A percentile compares a stretch with the other conserved stretches of the same genome.
Conservation (phyloP, 2,888 invertebrate species). For the Apamea epomidion region DNA sequence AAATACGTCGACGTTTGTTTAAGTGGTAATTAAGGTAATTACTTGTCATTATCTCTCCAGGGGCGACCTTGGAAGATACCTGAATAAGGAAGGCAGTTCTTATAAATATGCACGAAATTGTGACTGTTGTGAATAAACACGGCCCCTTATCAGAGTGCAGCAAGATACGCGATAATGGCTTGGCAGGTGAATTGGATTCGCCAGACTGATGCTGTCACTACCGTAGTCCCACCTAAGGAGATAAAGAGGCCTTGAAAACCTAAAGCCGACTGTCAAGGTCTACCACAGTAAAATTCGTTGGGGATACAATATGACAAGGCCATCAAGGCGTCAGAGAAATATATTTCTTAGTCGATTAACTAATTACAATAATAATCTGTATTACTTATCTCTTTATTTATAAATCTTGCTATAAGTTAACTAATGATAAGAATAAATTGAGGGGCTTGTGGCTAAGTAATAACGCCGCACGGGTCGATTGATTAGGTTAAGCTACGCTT, state of each 20-base stretch:
- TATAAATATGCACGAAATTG: slow-evolving; percentile 22
- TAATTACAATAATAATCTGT: not conserved
- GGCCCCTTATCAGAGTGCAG: slow-evolving; percentile 1
- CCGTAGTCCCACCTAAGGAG: slow-evolving; percentile 10
- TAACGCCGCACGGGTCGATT: too few relatives aligned
- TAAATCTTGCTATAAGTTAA: not conserved
- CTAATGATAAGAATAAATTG: too few relatives aligned
- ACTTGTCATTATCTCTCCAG: slow-evolving; percentile 26
- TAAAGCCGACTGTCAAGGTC: not conserved
- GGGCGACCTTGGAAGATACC: slow-evolving; percentile 27
- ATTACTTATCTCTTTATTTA: not conserved
- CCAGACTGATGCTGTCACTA: slow-evolving; percentile 24
- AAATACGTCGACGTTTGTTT: not conserved
- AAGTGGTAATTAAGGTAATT: slow-evolving; percentile 39
- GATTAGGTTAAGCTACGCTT: too few relatives aligned
- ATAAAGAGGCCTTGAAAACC: slow-evolving; percentile 17
- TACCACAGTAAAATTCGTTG: not conserved
- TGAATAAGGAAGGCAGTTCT: slow-evolving; percentile 1
- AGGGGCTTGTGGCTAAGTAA: too few relatives aligned
- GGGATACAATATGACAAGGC: not conserved
- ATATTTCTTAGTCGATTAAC: not conserved
- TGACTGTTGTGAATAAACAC: slow-evolving; percentile 3
- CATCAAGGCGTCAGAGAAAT: not conserved
- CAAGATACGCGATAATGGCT: slow-evolving; percentile 9
- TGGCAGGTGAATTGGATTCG: slow-evolving; percentile 37